Evolutionary conservation across 1,140 invertebrate species (phyloP), one percentile per base, ranked within the genome.

Genomic region (Globodera rostochiensis): DNA sequence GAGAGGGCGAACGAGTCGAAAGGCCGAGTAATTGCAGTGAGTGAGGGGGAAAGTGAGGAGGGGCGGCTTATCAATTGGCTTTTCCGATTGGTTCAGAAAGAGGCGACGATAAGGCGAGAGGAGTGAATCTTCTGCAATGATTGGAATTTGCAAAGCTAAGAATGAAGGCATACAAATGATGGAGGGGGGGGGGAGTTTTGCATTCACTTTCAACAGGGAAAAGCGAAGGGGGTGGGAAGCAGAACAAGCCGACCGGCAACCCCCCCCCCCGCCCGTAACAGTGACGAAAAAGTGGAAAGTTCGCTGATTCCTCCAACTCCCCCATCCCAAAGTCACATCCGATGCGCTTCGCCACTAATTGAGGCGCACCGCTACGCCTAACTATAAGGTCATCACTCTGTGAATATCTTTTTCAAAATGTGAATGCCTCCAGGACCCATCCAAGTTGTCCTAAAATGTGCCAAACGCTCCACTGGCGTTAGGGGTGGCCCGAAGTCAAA

Each of bases 351-450:
- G 46, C 36, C 21, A 83, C 81, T 15, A 83, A 70, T 46, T 83
- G 80, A n/a, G 82, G 82, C 7, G 25, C 80, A 84, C 80, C 81
- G 6, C 60, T 83, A 73, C 81, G n/a, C 80, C 80, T 84, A n/a
- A n/a, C n/a, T n/a, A n/a, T n/a, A 50, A 82, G 82, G 47, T 60
- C 53, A 60, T 79, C 49, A 8, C 47, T 80, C 79, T 80, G 47
- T 15, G 80, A 75, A 25, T 71, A 71, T 11, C 5, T 21, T 71
- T 69, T 13, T 21, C 8, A 25, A 21, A 8, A 69, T 71, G 69
- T 4, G 25, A 71, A 71, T 47, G 46, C 69, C 69, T 47, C 69
- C 69, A 71, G 19, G 19, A 45, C 25, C 69, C 69, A 71, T 36
- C 69, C 69, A 6, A 71, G 25, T 45, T 36, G 25, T 8, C 69